Evolutionary conservation across 1,140 invertebrate genomes (phyloP), one percentile per base, ranked within the genome.

Genomic region (Sipha flava): DNA sequence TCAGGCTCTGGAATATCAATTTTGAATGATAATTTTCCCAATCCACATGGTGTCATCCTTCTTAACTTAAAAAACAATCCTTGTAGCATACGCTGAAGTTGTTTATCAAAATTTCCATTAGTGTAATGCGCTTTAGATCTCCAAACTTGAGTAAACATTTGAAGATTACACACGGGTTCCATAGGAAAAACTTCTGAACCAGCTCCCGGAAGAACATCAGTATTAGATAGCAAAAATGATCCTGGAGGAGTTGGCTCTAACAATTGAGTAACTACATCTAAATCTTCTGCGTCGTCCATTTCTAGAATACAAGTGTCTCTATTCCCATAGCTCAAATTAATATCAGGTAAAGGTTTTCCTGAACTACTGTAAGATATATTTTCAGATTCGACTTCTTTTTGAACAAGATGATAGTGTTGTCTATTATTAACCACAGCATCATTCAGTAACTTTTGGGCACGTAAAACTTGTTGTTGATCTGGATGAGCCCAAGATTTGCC

Each of bases 71-170:
- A 95, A 85, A 91, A 95, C 31, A 96, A 89, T 77, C 90, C 91
- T 86, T 90, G 89, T 72, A 91, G 85, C 37, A 92, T 85, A 81
- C 85, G 85, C 72, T 91, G 90, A 83, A 94, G 92, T 83, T 92
- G 89, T 83, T 89, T 85, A 37, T 86, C 85, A 70, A 88, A 86
- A 16, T 81, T 79, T 52, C 73, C 73, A 77, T 77, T 77, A 29
- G 73, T 77, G 7, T 77, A 77, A 54, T 77, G 73, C 43, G 73
- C 52, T 77, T 77, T 77, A 0, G 90, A 89, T 54, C 93, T 87
- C 85, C 91, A 94, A 23, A 95, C 90, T 86, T 94, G 92, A 1
- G 91, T 93, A 84, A 96, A 95, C 92, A 95, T 95, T 87, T 96
- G 92, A 49, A 95, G 85, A 86, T 94, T 94, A 82, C 89, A 89